phyloP scores from a whole-genome alignment of 2,113 vertebrate genomes.

The Cyprinodon variegatus region DNA sequence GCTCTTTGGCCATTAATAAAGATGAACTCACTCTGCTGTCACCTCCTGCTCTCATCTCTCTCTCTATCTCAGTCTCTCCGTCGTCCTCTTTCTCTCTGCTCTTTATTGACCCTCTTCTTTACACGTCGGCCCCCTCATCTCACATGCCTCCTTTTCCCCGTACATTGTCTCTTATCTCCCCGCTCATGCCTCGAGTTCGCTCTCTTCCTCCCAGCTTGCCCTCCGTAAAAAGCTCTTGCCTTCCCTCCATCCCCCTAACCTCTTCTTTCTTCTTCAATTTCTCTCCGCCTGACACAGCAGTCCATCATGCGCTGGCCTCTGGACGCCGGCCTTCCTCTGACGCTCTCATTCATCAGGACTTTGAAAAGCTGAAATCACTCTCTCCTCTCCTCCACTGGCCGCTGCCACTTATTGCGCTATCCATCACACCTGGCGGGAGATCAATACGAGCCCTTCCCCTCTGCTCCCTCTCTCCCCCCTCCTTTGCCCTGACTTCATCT shows the following conservation, averaged over 20 bases:
- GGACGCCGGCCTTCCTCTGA: constrained; percentile 80
- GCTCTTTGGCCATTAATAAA: constrained; percentile 93
- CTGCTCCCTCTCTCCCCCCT: constrained; percentile 31
- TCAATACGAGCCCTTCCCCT: constrained; percentile 84
- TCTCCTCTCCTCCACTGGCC: constrained; percentile 81
- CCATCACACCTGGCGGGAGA: constrained; percentile 90
- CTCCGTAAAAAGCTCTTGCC: constrained; percentile 44
- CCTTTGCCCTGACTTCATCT: neutral
- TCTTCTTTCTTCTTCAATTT: constrained; percentile 55
- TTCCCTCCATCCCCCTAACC: constrained; percentile 29
- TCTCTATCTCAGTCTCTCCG: constrained; percentile 34
- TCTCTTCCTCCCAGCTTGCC: constrained; percentile 28
- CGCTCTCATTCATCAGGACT: constrained; percentile 94
- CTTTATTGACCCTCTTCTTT: constrained; percentile 57
- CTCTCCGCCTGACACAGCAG: constrained; percentile 67
- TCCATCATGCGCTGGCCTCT: constrained; percentile 72
- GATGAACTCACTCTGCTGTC: constrained; percentile 74
- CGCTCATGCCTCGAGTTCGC: constrained; percentile 11
- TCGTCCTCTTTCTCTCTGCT: constrained; percentile 31
- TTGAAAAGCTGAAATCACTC: constrained; percentile 93
- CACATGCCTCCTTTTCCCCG: constrained; percentile 17
- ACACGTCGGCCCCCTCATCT: constrained; percentile 32
- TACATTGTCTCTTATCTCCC: constrained; percentile 30
- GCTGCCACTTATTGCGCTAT: constrained; percentile 95
- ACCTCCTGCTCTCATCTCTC: constrained; percentile 50